These are phyloP conservation scores for Rosalia funebris DNA, from an alignment of 2,888 invertebrate genomes.

Conservation along the genomic window DNA sequence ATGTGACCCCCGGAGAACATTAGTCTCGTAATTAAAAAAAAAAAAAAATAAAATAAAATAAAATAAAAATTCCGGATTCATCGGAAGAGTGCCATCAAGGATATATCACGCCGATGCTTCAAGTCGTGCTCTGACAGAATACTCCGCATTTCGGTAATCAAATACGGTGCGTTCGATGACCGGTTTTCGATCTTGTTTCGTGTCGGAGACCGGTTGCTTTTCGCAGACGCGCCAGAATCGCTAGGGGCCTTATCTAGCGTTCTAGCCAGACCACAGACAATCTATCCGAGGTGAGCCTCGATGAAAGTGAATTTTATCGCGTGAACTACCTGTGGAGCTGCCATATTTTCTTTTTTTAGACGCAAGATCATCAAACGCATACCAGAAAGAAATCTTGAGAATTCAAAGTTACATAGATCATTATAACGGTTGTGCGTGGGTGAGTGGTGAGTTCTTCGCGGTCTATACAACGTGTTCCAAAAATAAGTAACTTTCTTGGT, in stretches of 20 bases:
- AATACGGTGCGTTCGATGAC: conserved; percentile 31
- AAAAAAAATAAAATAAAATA: neutral
- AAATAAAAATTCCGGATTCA: neutral
- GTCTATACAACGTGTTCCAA: too few relatives aligned
- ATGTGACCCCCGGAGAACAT: conserved; percentile 44
- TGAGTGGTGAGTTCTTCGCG: too few relatives aligned
- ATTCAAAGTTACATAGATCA: too few relatives aligned
- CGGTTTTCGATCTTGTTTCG: conserved; percentile 22
- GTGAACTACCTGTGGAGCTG: neutral
- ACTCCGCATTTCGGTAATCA: conserved; percentile 39
- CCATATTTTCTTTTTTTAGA: too few relatives aligned
- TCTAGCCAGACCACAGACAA: conserved; percentile 13
- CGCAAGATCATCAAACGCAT: too few relatives aligned
- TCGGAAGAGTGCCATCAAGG: conserved; percentile 15
- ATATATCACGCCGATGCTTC: conserved; percentile 25
- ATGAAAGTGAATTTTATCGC: conserved; percentile 13
- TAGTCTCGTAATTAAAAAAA: conserved; percentile 34
- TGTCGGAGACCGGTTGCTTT: neutral
- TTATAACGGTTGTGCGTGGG: too few relatives aligned
- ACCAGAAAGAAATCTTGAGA: too few relatives aligned
- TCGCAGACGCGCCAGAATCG: conserved; percentile 11
- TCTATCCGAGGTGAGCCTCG: conserved; percentile 2
- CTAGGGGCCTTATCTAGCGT: conserved; percentile 10
- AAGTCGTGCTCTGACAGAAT: conserved; percentile 16
- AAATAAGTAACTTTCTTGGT: too few relatives aligned